Evolutionary conservation across 2,888 invertebrate species (phyloP).

Genomic region (Himalopsyche anomala): DNA sequence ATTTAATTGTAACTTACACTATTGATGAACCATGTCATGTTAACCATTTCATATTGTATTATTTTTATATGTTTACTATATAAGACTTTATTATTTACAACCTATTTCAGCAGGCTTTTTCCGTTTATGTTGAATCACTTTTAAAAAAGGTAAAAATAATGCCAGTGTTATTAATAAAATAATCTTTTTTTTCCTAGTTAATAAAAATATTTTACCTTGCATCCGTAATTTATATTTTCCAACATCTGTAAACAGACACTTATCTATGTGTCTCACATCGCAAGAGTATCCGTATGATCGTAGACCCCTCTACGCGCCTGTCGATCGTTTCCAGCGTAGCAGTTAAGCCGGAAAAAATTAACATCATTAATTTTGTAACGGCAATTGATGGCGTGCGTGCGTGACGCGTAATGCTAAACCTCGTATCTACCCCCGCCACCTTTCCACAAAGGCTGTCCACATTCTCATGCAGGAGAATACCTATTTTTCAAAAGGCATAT

Average conservation of each 20-base stretch:
- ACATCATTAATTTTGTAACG: conserved; percentile 63
- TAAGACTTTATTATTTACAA: too few species aligned
- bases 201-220: too few species aligned
- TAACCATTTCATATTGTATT: too few species aligned
- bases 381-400: conserved; percentile 64
- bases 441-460: not conserved
- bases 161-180: too few species aligned
- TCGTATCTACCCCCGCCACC: conserved; percentile 46
- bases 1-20: too few species aligned
- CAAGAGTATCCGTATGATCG: not conserved
- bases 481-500: conserved; percentile 27
- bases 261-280: not conserved
- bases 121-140: too few species aligned
- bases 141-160: too few species aligned
- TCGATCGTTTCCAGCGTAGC: conserved; percentile 50
- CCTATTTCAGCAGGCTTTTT: too few species aligned
- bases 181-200: too few species aligned
- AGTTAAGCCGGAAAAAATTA: conserved; percentile 62
- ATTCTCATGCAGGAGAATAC: conserved; percentile 14
- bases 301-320: not conserved
- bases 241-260: not conserved
- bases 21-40: too few species aligned
- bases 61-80: too few species aligned
- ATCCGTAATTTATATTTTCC: too few species aligned
- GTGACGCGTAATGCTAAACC: conserved; percentile 56